phyloP scores from a whole-genome alignment of 2,113 vertebrate species.

The Archilochus colubris region DNA sequence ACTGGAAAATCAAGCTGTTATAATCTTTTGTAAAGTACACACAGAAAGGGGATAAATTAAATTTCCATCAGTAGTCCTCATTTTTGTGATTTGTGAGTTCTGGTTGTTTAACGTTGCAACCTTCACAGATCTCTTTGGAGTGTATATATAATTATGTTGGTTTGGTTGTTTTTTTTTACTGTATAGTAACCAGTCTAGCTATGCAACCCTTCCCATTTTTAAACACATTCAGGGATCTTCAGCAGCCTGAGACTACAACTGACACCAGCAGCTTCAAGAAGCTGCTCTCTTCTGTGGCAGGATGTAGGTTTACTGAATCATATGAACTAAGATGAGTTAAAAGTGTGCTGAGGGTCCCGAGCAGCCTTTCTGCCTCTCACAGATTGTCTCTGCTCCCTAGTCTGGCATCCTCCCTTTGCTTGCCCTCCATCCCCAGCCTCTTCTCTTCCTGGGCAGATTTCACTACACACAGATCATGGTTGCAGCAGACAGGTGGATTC shows the following conservation, averaged over 20 bases:
- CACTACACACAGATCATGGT: not conserved
- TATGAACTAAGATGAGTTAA: not conserved
- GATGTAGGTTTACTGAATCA: not conserved
- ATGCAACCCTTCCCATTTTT: not conserved
- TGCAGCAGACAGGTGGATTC: not conserved
- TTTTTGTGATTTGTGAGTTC: not conserved
- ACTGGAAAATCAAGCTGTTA: not conserved
- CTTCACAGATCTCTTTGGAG: not conserved
- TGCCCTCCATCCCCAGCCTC: rapidly evolving
- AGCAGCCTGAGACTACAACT: not conserved
- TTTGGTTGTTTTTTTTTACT: not conserved
- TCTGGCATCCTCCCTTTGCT: not conserved
- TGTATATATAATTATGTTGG: not conserved
- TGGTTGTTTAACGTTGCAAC: not conserved
- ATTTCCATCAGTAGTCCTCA: not conserved
- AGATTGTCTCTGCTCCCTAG: not conserved
- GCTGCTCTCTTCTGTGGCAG: not conserved
- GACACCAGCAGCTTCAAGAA: not conserved
- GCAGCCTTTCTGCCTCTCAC: not conserved
- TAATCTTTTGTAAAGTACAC: not conserved
- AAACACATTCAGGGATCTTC: not conserved
- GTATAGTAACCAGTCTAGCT: not conserved
- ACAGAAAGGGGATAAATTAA: not conserved
- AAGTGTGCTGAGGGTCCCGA: not conserved
- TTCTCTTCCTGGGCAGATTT: not conserved